Evolutionary conservation across 1,140 invertebrate species (phyloP), one percentile per base, ranked within the genome.

Genomic region (Drosophila simulans): DNA sequence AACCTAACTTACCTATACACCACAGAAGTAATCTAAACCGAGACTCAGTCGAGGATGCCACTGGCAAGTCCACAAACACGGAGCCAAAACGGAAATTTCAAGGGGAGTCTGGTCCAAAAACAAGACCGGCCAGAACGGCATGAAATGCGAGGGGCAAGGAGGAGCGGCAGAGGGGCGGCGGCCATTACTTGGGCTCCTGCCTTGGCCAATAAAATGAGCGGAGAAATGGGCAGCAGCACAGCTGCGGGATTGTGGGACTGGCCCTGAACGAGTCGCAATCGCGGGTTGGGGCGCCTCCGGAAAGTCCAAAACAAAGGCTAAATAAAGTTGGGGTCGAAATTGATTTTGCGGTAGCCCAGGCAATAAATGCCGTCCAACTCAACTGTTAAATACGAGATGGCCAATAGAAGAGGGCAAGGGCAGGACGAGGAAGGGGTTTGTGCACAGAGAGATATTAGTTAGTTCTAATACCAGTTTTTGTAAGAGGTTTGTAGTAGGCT

Each of bases 311-410:
- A 75, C 49, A 77, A 51, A 55, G 56, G 39, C 63, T 22, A 53
- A 82, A 60, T 73, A 80, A 77, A 79, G 52, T 77, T 63, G 57
- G 74, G 75, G 45, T 53, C 64, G 59, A 89, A 89, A 89, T 89
- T 81, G 82, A 86, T 81, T 86, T 86, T 86, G 84, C 84, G 76
- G 84, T 88, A 86, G 83, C 78, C 56, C 51, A 46, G 53, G 68
- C 59, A 66, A 76, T 86, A 77, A 78, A 82, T 88, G 81, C 65
- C 77, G 45, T 46, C 40, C 49, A 25, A 58, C 42, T 59, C 57
- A 79, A 79, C 79, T 76, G 60, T 63, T 77, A 76, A 80, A 77
- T 42, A 55, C 75, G 56, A 72, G 42, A 34, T 65, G 49, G 51
- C 64, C 62, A 82, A 60, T 37, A 25, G 40, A 27, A 13, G 10